Evolutionary conservation across 1,140 invertebrate genomes (phyloP).

Genomic region (Hylaeus anthracinus): DNA sequence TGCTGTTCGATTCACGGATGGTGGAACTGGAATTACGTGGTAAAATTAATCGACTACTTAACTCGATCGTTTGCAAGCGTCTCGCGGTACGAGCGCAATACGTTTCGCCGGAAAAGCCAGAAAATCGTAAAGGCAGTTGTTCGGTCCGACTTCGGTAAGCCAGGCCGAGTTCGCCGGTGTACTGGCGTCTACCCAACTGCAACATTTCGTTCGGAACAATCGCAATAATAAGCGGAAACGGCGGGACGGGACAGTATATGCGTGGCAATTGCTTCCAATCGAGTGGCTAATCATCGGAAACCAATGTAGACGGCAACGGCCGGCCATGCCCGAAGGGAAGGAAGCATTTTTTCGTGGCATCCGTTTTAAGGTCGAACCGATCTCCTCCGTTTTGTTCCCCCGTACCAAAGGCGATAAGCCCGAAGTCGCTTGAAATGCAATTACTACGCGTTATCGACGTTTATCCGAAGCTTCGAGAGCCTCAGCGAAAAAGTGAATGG

Average conservation of each 20-base stretch:
- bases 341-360: slow-evolving; percentile 31
- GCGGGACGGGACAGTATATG: slow-evolving; percentile 12
- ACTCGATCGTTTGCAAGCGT: background rate
- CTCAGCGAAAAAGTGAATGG: slow-evolving; percentile 8
- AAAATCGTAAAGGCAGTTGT: slow-evolving; percentile 31
- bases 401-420: slow-evolving; percentile 9
- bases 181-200: slow-evolving; percentile 34
- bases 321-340: background rate
- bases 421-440: slow-evolving; percentile 34
- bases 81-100: background rate
- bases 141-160: slow-evolving; percentile 1
- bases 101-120: background rate
- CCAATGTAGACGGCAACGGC: slow-evolving; percentile 63
- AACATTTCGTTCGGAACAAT: slow-evolving; percentile 13
- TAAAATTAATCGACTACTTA: slow-evolving; percentile 6
- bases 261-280: slow-evolving; percentile 72
- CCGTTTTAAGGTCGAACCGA: slow-evolving; percentile 38
- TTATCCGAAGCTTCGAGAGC: background rate
- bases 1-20: background rate
- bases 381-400: background rate
- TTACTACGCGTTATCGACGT: slow-evolving; percentile 36
- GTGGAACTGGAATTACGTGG: background rate
- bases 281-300: slow-evolving; percentile 75
- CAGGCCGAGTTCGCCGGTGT: background rate
- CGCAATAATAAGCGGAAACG: slow-evolving; percentile 56